Conservation (phyloP, 2,113 vertebrate genomes). For the Thinocorus orbignyianus region DNA sequence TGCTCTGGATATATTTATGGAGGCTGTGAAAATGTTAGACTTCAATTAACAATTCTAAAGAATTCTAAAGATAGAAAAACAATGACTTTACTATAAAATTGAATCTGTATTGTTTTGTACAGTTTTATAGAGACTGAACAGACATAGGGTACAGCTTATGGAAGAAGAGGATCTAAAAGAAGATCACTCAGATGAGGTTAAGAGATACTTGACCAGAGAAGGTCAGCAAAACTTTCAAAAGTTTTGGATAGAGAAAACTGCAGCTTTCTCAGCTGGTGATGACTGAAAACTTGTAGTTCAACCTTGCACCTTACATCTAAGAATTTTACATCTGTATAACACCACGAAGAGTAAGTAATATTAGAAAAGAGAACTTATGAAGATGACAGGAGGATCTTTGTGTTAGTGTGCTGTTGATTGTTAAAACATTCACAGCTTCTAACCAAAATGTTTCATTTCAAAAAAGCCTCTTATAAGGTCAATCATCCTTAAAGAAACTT, state of each 20-base stretch:
- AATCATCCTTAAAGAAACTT: not conserved
- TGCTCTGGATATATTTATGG: not conserved
- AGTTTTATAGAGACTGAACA: not conserved
- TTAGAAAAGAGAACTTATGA: not conserved
- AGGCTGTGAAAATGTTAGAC: not conserved
- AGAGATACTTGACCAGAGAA: not conserved
- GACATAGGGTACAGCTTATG: not conserved
- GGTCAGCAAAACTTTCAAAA: conserved; percentile 44
- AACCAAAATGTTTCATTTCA: not conserved
- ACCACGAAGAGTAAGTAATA: not conserved
- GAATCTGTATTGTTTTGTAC: not conserved
- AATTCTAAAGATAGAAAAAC: not conserved
- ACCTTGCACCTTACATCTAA: conserved; percentile 11
- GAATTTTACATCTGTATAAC: not conserved
- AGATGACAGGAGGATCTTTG: not conserved
- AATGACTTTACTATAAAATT: not conserved
- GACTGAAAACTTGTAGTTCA: not conserved
- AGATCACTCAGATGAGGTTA: not conserved
- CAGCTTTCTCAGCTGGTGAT: conserved; percentile 25
- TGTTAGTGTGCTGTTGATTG: not conserved
- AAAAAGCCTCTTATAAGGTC: not conserved
- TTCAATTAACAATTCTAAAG: not conserved
- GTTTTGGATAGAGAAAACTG: not conserved
- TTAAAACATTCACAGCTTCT: conserved; percentile 5
- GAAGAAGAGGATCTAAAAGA: not conserved